A percentile compares a stretch with the other conserved stretches of the same genome.
These are phyloP conservation scores for Alethe castanea DNA, from an alignment of 2,113 vertebrate species.

Conservation along the genomic window DNA sequence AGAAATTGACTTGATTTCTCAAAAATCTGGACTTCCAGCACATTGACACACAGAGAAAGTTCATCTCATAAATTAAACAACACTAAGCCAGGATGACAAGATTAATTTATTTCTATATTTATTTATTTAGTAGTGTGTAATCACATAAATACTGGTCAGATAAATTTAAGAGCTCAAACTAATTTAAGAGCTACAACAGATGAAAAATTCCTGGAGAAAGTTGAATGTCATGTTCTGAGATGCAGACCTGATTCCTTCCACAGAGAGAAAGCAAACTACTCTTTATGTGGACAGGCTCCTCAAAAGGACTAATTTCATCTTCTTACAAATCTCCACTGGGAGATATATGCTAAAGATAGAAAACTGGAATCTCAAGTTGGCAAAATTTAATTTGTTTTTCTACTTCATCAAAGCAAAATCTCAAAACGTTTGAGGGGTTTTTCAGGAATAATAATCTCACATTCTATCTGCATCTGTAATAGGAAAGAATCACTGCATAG, in stretches of 20 bases:
- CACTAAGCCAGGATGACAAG: background rate
- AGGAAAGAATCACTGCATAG: background rate
- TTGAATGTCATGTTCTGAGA: background rate
- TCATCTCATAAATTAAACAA: constrained; percentile 3
- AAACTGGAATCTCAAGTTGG: background rate
- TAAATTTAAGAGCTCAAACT: background rate
- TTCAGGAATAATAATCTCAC: background rate
- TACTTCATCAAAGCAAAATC: background rate
- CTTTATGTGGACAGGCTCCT: background rate
- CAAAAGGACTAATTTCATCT: background rate
- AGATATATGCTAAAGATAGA: background rate
- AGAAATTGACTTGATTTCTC: constrained; percentile 26
- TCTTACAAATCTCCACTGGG: background rate
- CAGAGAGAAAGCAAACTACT: background rate
- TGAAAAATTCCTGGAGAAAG: background rate
- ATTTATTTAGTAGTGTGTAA: background rate
- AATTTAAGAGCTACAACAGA: background rate
- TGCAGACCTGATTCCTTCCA: background rate
- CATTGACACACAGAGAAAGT: background rate
- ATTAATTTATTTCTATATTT: background rate
- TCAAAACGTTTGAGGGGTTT: background rate
- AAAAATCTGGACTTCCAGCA: background rate
- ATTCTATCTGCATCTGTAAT: background rate
- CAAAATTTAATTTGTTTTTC: background rate
- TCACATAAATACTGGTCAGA: background rate